Evolutionary conservation across 2,113 vertebrate species (phyloP).

Genomic region (Paedocypris sp.): DNA sequence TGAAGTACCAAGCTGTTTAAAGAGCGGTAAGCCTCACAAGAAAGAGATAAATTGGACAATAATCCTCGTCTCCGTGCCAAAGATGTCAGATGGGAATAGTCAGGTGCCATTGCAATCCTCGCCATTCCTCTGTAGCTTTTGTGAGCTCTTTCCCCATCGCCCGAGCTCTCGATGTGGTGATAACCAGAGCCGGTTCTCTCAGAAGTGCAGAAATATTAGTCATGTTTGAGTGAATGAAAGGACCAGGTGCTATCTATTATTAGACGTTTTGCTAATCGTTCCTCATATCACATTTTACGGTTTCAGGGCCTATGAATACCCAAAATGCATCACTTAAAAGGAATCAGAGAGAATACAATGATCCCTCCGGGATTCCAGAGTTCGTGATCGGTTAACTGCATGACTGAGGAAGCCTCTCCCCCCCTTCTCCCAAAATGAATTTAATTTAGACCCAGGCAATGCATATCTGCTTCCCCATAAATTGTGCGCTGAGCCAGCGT

Average conservation of each 20-base stretch:
- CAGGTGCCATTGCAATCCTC: conserved; percentile 51
- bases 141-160: conserved; percentile 45
- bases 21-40: conserved; percentile 55
- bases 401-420: conserved; percentile 48
- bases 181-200: conserved; percentile 11
- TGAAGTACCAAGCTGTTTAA: conserved; percentile 59
- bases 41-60: conserved; percentile 57
- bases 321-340: conserved; percentile 58
- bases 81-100: conserved; percentile 58
- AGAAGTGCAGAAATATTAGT: conserved; percentile 32
- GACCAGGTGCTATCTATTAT: conserved; percentile 59
- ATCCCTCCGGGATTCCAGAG: conserved; percentile 45
- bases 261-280: conserved; percentile 28
- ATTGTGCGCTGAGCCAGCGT: neutral
- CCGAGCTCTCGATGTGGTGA: conserved; percentile 16
- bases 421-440: conserved; percentile 20
- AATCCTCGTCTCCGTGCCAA: conserved; percentile 56
- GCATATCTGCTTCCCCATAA: neutral
- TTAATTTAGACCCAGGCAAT: neutral
- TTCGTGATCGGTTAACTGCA: conserved; percentile 58
- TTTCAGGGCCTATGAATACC: conserved; percentile 24
- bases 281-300: conserved; percentile 30
- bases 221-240: conserved; percentile 48
- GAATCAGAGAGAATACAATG: conserved; percentile 41
- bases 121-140: conserved; percentile 59